Conservation (phyloP, 2,797 vertebrate genomes). For the Adelosebastes latens region DNA sequence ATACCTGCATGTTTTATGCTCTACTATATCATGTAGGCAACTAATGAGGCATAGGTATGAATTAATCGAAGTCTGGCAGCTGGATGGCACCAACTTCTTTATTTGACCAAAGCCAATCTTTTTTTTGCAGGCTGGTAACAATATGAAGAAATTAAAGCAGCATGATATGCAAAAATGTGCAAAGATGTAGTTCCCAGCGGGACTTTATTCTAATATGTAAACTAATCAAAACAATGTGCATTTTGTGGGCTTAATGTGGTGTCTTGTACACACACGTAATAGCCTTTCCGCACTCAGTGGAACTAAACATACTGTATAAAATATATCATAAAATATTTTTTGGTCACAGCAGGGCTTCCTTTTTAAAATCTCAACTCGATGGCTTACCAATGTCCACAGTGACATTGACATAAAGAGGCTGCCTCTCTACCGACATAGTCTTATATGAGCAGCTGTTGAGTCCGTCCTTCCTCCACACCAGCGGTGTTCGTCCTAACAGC, state of each 20-base stretch:
- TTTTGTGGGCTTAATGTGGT: conserved; percentile 30
- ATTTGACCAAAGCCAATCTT: not conserved
- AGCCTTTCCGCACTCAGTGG: not conserved
- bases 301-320: conserved; percentile 16
- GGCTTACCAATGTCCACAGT: conserved; percentile 90
- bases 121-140: not conserved
- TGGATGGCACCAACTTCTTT: not conserved
- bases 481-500: conserved; percentile 84
- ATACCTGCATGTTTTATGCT: not conserved
- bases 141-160: not conserved
- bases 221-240: conserved; percentile 23
- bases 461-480: conserved; percentile 91
- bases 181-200: not conserved
- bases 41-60: conserved; percentile 26
- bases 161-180: conserved; percentile 34
- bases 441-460: conserved; percentile 91
- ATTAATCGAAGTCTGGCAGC: not conserved
- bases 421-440: conserved; percentile 84
- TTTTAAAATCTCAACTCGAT: conserved; percentile 36
- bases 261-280: not conserved
- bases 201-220: not conserved
- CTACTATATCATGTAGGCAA: not conserved
- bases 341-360: conserved; percentile 28
- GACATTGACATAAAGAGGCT: conserved; percentile 89
- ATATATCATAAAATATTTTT: conserved; percentile 12